These are phyloP conservation scores for Camponotus fellah DNA, from an alignment of 2,888 invertebrate genomes.

Conservation along the genomic window DNA sequence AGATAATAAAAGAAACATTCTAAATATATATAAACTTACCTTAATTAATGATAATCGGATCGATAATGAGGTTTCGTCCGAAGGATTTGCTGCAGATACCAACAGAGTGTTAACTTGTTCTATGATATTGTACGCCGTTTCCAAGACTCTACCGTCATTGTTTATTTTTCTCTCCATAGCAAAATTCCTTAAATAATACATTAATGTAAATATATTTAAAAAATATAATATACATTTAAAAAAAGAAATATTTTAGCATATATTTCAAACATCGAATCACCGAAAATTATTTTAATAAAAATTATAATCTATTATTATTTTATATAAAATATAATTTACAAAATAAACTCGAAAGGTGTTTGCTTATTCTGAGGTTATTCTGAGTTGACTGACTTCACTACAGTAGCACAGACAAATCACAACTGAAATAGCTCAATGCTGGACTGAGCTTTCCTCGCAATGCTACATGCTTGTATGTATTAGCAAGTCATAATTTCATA, in stretches of 20 bases:
- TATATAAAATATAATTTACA: slow-evolving; percentile 23
- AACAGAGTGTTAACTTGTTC: slow-evolving; percentile 87
- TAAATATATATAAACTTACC: slow-evolving; percentile 84
- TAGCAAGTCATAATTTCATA: slow-evolving; percentile 49
- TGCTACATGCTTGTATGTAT: slow-evolving; percentile 62
- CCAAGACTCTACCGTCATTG: slow-evolving; percentile 75
- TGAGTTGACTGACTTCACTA: slow-evolving; percentile 74
- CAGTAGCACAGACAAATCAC: slow-evolving; percentile 79
- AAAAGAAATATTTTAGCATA: not conserved
- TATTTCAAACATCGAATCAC: slow-evolving; percentile 7
- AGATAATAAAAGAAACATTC: not conserved
- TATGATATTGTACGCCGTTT: slow-evolving; percentile 82
- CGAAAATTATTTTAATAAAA: not conserved
- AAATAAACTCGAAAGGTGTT: slow-evolving; percentile 34
- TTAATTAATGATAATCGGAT: slow-evolving; percentile 89
- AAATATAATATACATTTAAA: not conserved
- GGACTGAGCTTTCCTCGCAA: slow-evolving; percentile 62
- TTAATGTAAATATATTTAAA: slow-evolving; percentile 10
- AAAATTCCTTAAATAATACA: slow-evolving; percentile 71
- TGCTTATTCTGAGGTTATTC: slow-evolving; percentile 75
- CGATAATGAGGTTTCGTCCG: slow-evolving; percentile 89
- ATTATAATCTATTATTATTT: slow-evolving; percentile 9
- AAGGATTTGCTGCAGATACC: slow-evolving; percentile 88
- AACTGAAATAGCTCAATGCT: slow-evolving; percentile 83
- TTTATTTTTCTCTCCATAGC: slow-evolving; percentile 80